These are phyloP conservation scores for Bergia sp. DNA, from an alignment of 92 coral and sea anemone genomes.

Conservation along the genomic window DNA sequence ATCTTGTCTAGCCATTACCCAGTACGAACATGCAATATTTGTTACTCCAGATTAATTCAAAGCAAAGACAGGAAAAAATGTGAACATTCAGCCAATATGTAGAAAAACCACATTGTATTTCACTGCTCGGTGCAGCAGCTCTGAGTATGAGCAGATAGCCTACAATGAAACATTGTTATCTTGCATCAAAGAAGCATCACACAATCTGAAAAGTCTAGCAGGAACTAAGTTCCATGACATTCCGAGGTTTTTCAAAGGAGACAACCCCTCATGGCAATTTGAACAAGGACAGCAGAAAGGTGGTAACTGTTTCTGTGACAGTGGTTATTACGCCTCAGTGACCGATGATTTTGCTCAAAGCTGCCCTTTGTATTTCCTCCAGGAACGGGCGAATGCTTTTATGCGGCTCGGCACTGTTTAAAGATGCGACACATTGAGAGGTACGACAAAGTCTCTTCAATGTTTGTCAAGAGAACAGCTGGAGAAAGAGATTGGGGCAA, in stretches of 20 bases:
- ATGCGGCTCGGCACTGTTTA: constrained; percentile 35
- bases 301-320: constrained; percentile 49
- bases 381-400: constrained; percentile 24
- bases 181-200: constrained; percentile 44
- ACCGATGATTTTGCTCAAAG: constrained; percentile 46
- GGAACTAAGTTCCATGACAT: constrained; percentile 3
- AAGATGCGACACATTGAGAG: constrained; percentile 17
- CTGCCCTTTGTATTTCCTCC: constrained; percentile 34
- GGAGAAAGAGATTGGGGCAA: constrained; percentile 51
- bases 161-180: constrained; percentile 48
- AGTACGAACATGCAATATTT: constrained; percentile 46
- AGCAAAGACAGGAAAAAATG: constrained; percentile 48
- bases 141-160: constrained; percentile 52
- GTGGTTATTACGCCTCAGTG: constrained; percentile 48
- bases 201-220: constrained; percentile 19
- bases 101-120: constrained; percentile 61
- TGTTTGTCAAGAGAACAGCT: constrained; percentile 43
- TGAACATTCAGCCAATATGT: constrained; percentile 48
- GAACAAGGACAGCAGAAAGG: constrained; percentile 68
- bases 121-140: constrained; percentile 58
- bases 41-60: constrained; percentile 38
- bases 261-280: constrained; percentile 55
- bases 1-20: constrained; percentile 38
- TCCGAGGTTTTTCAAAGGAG: constrained; percentile 56
- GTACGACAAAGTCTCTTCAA: constrained; percentile 44